These are phyloP conservation scores for Brachypalpus laphriformis DNA, from an alignment of 2,888 invertebrate genomes.

Conservation along the genomic window DNA sequence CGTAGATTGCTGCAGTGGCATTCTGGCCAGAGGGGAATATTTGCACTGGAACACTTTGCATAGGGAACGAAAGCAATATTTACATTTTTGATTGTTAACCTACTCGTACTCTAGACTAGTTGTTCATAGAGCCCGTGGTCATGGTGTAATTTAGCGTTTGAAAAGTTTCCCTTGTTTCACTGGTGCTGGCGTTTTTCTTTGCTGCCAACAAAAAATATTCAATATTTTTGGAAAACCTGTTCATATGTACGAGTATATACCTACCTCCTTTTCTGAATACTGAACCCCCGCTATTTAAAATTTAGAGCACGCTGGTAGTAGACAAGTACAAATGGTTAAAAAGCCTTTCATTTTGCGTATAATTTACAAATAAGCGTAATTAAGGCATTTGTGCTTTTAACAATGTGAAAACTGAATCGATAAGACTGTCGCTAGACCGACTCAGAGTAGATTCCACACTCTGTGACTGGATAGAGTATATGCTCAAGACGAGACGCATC, in stretches of 20 bases:
- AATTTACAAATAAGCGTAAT: background rate
- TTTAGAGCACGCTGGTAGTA: background rate
- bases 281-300: background rate
- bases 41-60: background rate
- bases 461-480: too few species aligned
- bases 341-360: background rate
- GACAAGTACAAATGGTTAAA: background rate
- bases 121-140: background rate
- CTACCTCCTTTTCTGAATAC: background rate
- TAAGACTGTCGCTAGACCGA: too few species aligned
- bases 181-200: background rate
- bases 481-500: too few species aligned
- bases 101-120: slow-evolving; percentile 1
- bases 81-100: slow-evolving; percentile 49
- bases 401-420: too few species aligned
- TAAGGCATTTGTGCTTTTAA: too few species aligned
- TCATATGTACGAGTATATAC: background rate
- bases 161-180: slow-evolving; percentile 9
- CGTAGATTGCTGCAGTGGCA: too few species aligned
- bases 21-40: background rate
- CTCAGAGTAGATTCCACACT: too few species aligned
- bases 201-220: background rate
- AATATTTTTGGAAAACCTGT: background rate
- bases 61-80: slow-evolving; percentile 18
- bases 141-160: slow-evolving; percentile 21